Conservation (phyloP, 2,888 invertebrate species). For the Operophtera brumata region DNA sequence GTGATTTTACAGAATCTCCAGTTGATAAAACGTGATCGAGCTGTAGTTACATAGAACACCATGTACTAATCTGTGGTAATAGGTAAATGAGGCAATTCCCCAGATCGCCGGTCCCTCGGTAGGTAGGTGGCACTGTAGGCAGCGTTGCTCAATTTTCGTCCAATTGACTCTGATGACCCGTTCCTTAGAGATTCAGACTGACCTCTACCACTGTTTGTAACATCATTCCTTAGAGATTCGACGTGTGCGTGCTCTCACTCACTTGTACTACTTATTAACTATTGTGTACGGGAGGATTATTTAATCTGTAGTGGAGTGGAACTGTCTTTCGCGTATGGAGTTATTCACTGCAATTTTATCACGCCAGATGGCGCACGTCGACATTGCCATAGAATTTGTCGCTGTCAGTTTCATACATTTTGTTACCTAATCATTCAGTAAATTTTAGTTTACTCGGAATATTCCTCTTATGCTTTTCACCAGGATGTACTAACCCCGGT, state of each 20-base stretch:
- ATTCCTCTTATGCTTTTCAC: too few species aligned
- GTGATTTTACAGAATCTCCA: not conserved
- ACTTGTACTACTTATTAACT: too few species aligned
- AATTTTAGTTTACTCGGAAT: too few species aligned
- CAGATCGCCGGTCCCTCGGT: not conserved
- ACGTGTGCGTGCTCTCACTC: not conserved
- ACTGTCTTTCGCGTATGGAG: too few species aligned
- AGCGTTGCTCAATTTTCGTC: constrained; percentile 9
- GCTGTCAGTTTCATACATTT: too few species aligned
- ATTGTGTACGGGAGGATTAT: too few species aligned
- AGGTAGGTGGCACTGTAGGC: not conserved
- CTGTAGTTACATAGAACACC: constrained; percentile 11
- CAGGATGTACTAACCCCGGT: too few species aligned
- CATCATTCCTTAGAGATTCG: not conserved
- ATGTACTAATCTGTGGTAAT: constrained; percentile 14
- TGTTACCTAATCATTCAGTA: too few species aligned
- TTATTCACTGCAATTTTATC: too few species aligned
- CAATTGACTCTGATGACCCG: constrained; percentile 6
- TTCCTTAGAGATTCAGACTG: not conserved
- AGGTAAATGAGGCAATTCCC: constrained; percentile 22
- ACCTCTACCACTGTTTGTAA: not conserved
- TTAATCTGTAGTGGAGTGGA: too few species aligned
- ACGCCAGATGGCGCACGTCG: too few species aligned
- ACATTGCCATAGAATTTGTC: too few species aligned
- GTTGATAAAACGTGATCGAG: not conserved